These are phyloP conservation scores for Clinocottus analis DNA, from an alignment of 2,113 vertebrate species.

Conservation along the genomic window DNA sequence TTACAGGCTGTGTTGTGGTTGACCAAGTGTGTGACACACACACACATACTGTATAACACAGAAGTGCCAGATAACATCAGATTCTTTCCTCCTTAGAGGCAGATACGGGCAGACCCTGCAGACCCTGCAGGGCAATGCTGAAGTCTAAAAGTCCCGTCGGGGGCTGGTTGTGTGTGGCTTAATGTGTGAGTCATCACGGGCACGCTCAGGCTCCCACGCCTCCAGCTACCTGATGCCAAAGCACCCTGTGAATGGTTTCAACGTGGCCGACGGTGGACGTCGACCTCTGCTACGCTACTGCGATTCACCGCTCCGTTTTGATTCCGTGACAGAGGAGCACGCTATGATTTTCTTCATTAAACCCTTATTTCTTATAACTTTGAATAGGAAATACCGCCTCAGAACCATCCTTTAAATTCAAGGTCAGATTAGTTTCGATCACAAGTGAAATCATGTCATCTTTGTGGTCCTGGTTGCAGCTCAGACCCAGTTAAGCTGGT, in stretches of 20 bases:
- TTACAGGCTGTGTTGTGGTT: slow-evolving; percentile 35
- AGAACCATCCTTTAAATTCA: background rate
- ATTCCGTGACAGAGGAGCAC: slow-evolving; percentile 13
- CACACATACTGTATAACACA: slow-evolving; percentile 53
- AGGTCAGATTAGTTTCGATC: background rate
- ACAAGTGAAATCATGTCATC: background rate
- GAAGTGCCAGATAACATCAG: slow-evolving; percentile 69
- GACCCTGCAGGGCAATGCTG: slow-evolving; percentile 13
- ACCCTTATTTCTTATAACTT: slow-evolving; percentile 13
- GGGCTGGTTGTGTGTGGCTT: slow-evolving; percentile 6
- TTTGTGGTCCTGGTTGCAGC: slow-evolving; percentile 16
- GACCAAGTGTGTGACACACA: slow-evolving; percentile 38
- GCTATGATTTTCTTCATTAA: slow-evolving; percentile 11
- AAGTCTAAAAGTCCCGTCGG: slow-evolving; percentile 2
- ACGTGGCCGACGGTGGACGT: slow-evolving; percentile 24
- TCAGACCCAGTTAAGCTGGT: slow-evolving; percentile 5
- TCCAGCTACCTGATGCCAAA: slow-evolving; percentile 49
- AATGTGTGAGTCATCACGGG: slow-evolving; percentile 49
- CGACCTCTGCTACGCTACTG: slow-evolving; percentile 16
- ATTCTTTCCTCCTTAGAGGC: slow-evolving; percentile 9
- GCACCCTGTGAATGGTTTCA: slow-evolving; percentile 39
- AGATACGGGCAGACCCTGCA: slow-evolving; percentile 43
- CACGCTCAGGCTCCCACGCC: slow-evolving; percentile 19
- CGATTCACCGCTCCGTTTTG: background rate
- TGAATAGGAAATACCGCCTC: background rate